These are phyloP conservation scores for Oncorhynchus nerka DNA, from an alignment of 2,113 vertebrate genomes.

Conservation along the genomic window DNA sequence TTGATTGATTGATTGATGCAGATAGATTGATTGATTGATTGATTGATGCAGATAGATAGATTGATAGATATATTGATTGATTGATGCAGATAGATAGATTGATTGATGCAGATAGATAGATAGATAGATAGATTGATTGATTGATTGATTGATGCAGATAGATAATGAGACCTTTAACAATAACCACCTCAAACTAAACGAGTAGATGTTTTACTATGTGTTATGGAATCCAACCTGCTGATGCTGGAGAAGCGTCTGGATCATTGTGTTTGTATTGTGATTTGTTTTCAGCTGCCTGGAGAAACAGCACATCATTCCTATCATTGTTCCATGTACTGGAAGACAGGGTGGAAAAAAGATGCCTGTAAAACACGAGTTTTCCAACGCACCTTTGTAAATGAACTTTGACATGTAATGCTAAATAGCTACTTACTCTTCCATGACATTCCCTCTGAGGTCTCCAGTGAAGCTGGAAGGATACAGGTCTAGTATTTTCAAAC, in stretches of 20 bases:
- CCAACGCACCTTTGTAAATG: conserved; percentile 3
- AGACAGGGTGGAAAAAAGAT: conserved; percentile 6
- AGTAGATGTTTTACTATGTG: no score
- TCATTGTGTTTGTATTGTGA: not conserved
- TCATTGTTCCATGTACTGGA: not conserved
- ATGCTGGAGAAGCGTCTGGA: not conserved
- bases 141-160: no score
- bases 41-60: no score
- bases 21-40: no score
- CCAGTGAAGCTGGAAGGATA: not conserved
- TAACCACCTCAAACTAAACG: no score
- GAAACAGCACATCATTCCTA: not conserved
- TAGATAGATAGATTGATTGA: no score
- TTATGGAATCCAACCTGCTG: not conserved
- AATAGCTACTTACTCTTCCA: not conserved
- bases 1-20: no score
- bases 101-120: no score
- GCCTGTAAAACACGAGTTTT: conserved; percentile 4
- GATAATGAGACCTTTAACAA: no score
- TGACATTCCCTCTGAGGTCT: not conserved
- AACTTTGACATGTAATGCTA: conserved; percentile 10
- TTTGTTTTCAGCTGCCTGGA: not conserved
- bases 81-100: no score
- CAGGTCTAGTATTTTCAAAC: not conserved
- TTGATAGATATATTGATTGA: no score